Base-by-base conservation (phyloP, 30 jellyfish, hydroid and myxozoan genomes). In the Pseudorhiza aurosa region DNA sequence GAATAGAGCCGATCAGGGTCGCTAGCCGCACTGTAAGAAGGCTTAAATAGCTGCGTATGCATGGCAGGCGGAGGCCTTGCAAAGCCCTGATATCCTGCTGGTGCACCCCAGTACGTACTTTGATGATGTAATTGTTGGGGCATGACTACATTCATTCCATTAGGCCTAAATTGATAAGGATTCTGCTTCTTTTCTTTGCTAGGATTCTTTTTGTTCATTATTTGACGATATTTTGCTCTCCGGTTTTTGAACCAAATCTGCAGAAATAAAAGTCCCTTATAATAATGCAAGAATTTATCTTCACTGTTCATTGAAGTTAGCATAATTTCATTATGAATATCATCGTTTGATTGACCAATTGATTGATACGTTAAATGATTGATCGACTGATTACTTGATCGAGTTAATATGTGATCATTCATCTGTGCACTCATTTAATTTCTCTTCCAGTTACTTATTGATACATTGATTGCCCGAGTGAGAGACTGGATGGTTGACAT, bases 231-330 rank as follows among this genome's bases (percentile, higher is more conserved):
- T 68, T 92, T 92, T 27, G 98, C 98, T 65, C 98, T 64, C 14
- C 98, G 68, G 71, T 92, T 92, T 72, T 92, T 92, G 82, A 92
- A 92, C 98, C 98, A 92, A 33, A 92, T 95, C 98, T 92, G 68
- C 24, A 6, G 31, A 40, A 12, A 68, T 33, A 65, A 37, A n/a
- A n/a, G n/a, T n/a, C n/a, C n/a, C n/a, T n/a, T n/a, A n/a, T n/a
- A n/a, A n/a, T n/a, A n/a, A n/a, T n/a, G n/a, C n/a, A n/a, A n/a
- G n/a, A n/a, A n/a, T n/a, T n/a, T n/a, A n/a, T n/a, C n/a, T n/a
- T n/a, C n/a, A n/a, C n/a, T n/a, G n/a, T n/a, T n/a, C n/a, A n/a
- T n/a, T n/a, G n/a, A n/a, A n/a, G n/a, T n/a, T n/a, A n/a, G n/a
- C n/a, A n/a, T n/a, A n/a, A n/a, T n/a, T n/a, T n/a, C n/a, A n/a